Percentiles rank a stretch among this genome's conserved stretches.
Conservation (phyloP, 2,797 vertebrate genomes). For the Alectoris magna region DNA sequence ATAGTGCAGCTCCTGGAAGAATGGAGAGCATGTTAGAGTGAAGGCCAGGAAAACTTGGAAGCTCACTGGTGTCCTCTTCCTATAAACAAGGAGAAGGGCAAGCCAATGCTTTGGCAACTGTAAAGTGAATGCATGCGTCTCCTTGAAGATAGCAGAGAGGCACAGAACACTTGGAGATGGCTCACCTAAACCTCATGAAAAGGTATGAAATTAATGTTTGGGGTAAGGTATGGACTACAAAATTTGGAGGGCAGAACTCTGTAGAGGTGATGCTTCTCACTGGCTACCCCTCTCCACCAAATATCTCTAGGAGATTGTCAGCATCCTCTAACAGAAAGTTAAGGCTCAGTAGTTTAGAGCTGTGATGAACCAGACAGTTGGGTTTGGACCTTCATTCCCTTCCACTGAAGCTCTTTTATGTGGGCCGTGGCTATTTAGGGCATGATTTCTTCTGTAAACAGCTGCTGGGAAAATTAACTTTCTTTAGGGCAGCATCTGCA, state of each 20-base stretch:
- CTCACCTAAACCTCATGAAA: background rate
- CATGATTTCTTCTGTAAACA: background rate
- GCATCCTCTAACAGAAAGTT: background rate
- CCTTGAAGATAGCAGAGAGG: background rate
- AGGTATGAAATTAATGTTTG: background rate
- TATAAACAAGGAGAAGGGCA: background rate
- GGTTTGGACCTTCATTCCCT: background rate
- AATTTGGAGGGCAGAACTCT: background rate
- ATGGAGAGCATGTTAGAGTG: background rate
- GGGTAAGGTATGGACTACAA: background rate
- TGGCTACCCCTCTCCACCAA: background rate
- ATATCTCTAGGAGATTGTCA: background rate
- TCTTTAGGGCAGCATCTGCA: conserved; percentile 47
- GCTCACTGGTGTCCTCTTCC: background rate
- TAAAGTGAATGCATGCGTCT: background rate
- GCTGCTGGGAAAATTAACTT: background rate
- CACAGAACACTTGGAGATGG: background rate
- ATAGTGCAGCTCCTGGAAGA: background rate
- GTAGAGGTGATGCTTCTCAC: background rate
- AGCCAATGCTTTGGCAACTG: background rate
- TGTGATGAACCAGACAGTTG: background rate
- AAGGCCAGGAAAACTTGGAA: background rate
- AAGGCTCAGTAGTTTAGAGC: background rate
- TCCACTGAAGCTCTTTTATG: conserved; percentile 40
- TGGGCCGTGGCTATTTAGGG: conserved; percentile 40